These are phyloP conservation scores for Anoplophora glabripennis DNA, from an alignment of 1,140 invertebrate genomes.

Conservation along the genomic window DNA sequence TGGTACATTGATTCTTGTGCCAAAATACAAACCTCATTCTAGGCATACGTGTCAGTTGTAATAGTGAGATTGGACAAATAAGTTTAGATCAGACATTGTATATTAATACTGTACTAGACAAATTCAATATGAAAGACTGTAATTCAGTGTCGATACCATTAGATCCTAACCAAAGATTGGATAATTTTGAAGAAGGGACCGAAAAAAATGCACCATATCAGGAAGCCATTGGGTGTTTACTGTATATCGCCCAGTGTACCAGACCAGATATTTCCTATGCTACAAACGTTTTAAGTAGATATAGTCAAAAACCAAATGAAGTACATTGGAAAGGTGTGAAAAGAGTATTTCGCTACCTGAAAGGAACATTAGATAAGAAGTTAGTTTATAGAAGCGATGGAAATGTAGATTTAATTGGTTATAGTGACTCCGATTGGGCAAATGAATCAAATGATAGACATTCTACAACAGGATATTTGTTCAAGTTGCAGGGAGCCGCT, in stretches of 20 bases:
- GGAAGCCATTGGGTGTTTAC: constrained; percentile 44
- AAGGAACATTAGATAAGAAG: constrained; percentile 34
- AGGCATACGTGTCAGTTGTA: background rate
- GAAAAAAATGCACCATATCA: constrained; percentile 17
- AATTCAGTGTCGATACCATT: constrained; percentile 24
- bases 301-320: constrained; percentile 27
- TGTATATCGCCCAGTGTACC: constrained; percentile 44
- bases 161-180: background rate
- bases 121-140: constrained; percentile 29
- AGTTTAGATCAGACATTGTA: constrained; percentile 10
- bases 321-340: constrained; percentile 44
- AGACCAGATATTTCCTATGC: constrained; percentile 49
- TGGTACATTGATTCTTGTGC: too few species aligned
- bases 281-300: constrained; percentile 39
- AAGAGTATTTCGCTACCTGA: constrained; percentile 47
- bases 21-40: too few species aligned
- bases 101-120: constrained; percentile 19
- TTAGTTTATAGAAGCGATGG: constrained; percentile 3
- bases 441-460: constrained; percentile 28
- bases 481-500: constrained; percentile 30
- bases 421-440: constrained; percentile 43
- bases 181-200: background rate
- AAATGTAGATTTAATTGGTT: constrained; percentile 7
- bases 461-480: constrained; percentile 45
- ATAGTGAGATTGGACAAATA: background rate